A percentile compares a stretch with the other conserved stretches of the same genome.
phyloP scores from a whole-genome alignment of 2,797 vertebrate genomes.

The Melanotaenia trifasciata region DNA sequence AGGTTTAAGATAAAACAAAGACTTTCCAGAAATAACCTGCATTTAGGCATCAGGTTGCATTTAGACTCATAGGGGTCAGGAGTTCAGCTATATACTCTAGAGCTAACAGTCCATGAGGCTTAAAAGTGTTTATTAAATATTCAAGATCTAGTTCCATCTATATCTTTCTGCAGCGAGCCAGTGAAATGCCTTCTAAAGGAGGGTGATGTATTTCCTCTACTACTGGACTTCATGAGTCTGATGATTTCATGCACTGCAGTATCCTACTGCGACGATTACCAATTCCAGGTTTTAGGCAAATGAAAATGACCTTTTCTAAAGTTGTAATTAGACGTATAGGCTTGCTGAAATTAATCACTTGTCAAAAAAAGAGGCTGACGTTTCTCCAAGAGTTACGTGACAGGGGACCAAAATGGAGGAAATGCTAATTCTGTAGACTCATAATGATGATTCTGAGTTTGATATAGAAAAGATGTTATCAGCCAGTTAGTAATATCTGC shows the following conservation, averaged over 20 bases:
- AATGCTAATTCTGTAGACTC: not conserved
- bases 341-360: too few species aligned
- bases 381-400: not conserved
- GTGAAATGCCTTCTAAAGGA: not conserved
- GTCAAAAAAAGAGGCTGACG: not conserved
- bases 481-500: not conserved
- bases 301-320: too few species aligned
- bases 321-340: too few species aligned
- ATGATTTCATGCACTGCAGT: too few species aligned
- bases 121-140: not conserved
- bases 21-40: too few species aligned
- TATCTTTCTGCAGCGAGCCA: not conserved
- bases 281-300: not conserved
- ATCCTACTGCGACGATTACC: too few species aligned
- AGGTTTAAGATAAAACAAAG: too few species aligned
- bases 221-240: not conserved
- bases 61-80: too few species aligned
- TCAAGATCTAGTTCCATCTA: slow-evolving; percentile 1
- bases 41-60: too few species aligned
- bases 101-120: not conserved
- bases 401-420: not conserved
- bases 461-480: not conserved
- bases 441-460: not conserved
- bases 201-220: not conserved
- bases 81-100: not conserved